phyloP scores from a whole-genome alignment of 2,888 invertebrate genomes.

The Pammene aurita region DNA sequence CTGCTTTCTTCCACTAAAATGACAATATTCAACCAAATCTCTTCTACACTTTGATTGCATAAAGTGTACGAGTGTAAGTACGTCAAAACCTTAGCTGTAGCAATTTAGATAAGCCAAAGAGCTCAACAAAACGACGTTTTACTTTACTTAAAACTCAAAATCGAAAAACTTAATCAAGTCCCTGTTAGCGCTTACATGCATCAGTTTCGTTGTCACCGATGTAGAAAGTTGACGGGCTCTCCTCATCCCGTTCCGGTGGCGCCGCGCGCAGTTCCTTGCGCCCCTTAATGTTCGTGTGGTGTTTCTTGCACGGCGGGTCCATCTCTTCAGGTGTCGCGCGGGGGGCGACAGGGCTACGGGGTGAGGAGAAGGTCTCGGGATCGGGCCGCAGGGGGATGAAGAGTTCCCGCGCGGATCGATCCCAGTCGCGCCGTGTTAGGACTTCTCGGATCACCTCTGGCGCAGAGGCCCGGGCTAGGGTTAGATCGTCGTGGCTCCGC shows the following conservation, averaged over 20 bases:
- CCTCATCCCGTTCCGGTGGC: constrained; percentile 65
- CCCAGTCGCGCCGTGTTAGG: constrained; percentile 74
- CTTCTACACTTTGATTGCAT: neutral
- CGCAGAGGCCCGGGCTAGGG: constrained; percentile 56
- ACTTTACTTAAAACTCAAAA: too few species aligned
- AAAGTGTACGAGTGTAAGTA: too few species aligned
- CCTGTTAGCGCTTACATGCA: constrained; percentile 35
- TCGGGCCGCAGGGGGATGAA: constrained; percentile 65
- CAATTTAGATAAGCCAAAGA: too few species aligned
- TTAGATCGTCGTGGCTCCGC: constrained; percentile 58
- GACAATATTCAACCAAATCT: neutral
- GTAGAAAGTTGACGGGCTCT: constrained; percentile 60
- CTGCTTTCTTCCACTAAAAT: constrained; percentile 45
- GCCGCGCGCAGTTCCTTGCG: constrained; percentile 56
- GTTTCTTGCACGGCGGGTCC: constrained; percentile 64
- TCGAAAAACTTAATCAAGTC: too few species aligned
- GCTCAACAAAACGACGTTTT: too few species aligned
- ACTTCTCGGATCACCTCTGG: constrained; percentile 77
- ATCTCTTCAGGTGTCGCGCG: constrained; percentile 48
- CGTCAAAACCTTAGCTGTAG: too few species aligned
- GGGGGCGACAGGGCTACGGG: constrained; percentile 17
- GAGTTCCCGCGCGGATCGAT: constrained; percentile 68
- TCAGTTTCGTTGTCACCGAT: constrained; percentile 56
- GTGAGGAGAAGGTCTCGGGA: constrained; percentile 46
- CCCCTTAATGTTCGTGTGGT: constrained; percentile 75